Evolutionary conservation across 2,888 invertebrate genomes (phyloP).

Genomic region (Erannis defoliaria): DNA sequence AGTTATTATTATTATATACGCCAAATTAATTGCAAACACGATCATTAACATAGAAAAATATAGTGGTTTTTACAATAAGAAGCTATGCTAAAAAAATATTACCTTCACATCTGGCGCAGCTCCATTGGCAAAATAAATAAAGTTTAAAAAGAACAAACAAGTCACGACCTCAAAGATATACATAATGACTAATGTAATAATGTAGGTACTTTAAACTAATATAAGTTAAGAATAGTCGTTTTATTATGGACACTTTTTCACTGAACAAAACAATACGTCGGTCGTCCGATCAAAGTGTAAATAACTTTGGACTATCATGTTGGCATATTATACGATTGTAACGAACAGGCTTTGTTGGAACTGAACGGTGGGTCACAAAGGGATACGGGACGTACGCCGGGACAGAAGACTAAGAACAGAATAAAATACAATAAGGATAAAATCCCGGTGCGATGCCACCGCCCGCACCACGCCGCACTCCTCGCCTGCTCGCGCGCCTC

Average conservation of each 20-base stretch:
- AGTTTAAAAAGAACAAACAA: conserved; percentile 70
- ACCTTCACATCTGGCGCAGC: conserved; percentile 75
- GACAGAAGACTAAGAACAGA: conserved; percentile 76
- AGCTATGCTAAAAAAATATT: conserved; percentile 45
- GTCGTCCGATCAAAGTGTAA: conserved; percentile 56
- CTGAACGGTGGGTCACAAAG: conserved; percentile 55
- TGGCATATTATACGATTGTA: conserved; percentile 60
- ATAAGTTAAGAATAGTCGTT: conserved; percentile 43
- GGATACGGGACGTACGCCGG: conserved; percentile 69
- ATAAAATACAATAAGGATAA: conserved; percentile 80
- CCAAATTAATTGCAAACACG: too few relatives aligned
- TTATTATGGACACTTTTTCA: conserved; percentile 67
- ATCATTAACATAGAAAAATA: too few relatives aligned
- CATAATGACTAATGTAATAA: conserved; percentile 63
- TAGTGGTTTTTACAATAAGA: too few relatives aligned
- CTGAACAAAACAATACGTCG: conserved; percentile 67
- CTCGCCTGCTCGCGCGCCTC: conserved; percentile 47
- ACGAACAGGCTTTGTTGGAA: conserved; percentile 59
- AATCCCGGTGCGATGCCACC: conserved; percentile 63
- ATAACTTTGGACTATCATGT: conserved; percentile 70
- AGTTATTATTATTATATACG: too few relatives aligned
- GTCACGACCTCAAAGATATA: conserved; percentile 71
- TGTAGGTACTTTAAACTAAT: conserved; percentile 28
- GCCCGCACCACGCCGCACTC: conserved; percentile 52
- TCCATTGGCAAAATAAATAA: conserved; percentile 68